Evolutionary conservation across 2,797 vertebrate genomes (phyloP).

Genomic region (Falco rusticolus): DNA sequence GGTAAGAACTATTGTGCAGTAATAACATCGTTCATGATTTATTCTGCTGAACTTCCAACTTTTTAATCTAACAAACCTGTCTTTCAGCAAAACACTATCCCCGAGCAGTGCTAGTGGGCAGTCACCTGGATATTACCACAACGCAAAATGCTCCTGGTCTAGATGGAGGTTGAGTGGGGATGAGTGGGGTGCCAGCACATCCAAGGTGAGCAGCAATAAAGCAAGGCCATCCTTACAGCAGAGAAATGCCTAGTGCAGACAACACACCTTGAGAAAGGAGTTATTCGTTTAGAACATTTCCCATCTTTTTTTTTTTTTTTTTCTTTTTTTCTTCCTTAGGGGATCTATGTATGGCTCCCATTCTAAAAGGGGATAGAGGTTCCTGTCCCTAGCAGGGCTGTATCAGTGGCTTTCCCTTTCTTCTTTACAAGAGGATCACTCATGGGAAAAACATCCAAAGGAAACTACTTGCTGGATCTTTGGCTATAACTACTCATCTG

Average conservation of each 20-base stretch:
- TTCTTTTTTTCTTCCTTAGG: neutral
- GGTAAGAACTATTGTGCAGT: neutral
- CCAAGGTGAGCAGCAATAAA: neutral
- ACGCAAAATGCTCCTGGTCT: accelerated
- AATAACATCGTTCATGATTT: neutral
- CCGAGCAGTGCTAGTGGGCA: neutral
- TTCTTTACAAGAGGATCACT: neutral
- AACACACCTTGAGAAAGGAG: neutral
- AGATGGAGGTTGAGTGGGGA: neutral
- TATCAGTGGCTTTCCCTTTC: neutral
- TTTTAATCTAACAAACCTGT: neutral
- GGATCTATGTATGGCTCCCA: too few relatives aligned
- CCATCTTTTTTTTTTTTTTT: accelerated
- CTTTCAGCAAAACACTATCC: neutral
- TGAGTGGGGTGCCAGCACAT: neutral
- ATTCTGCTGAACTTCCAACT: neutral
- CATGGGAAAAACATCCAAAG: neutral
- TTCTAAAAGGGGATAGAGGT: neutral
- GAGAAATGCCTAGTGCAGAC: neutral
- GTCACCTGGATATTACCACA: neutral
- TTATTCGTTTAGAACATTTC: neutral
- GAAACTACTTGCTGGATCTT: neutral
- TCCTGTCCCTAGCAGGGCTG: neutral
- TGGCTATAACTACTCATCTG: neutral
- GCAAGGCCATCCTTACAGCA: neutral